phyloP scores from a whole-genome alignment of 2,888 invertebrate genomes.

The Lasioglossum vierecki region DNA sequence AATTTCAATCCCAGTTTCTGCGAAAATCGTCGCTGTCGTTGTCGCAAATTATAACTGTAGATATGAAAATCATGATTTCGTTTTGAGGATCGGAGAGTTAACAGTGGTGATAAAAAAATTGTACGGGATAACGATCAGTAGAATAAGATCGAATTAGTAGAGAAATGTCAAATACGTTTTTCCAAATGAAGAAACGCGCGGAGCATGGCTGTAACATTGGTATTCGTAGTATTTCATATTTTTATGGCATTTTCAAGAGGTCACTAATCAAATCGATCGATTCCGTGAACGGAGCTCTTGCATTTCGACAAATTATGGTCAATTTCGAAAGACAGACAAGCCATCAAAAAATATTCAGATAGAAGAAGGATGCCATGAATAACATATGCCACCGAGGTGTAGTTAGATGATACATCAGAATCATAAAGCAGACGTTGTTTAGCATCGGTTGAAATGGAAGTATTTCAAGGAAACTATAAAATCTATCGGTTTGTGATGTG shows the following conservation, averaged over 20 bases:
- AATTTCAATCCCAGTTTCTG: neutral
- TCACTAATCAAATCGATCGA: neutral
- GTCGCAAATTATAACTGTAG: neutral
- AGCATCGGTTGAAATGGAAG: neutral
- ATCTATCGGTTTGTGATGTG: neutral
- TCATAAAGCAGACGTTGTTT: neutral
- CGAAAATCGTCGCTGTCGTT: neutral
- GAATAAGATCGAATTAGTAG: neutral
- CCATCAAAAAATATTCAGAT: neutral
- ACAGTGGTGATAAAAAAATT: too few relatives aligned
- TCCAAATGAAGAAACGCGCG: too few relatives aligned
- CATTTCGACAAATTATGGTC: neutral
- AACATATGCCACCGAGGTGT: neutral
- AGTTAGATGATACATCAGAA: neutral
- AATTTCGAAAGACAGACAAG: neutral
- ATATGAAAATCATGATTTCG: neutral
- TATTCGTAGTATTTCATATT: neutral
- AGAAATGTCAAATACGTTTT: too few relatives aligned
- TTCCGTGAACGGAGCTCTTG: neutral
- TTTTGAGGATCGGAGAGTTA: too few relatives aligned
- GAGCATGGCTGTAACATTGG: neutral
- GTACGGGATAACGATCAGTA: neutral
- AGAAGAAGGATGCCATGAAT: neutral
- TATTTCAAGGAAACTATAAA: neutral
- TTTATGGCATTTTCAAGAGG: neutral